These are phyloP conservation scores for Babyrousa celebensis DNA, from an alignment of 2,797 vertebrate species.

Conservation along the genomic window DNA sequence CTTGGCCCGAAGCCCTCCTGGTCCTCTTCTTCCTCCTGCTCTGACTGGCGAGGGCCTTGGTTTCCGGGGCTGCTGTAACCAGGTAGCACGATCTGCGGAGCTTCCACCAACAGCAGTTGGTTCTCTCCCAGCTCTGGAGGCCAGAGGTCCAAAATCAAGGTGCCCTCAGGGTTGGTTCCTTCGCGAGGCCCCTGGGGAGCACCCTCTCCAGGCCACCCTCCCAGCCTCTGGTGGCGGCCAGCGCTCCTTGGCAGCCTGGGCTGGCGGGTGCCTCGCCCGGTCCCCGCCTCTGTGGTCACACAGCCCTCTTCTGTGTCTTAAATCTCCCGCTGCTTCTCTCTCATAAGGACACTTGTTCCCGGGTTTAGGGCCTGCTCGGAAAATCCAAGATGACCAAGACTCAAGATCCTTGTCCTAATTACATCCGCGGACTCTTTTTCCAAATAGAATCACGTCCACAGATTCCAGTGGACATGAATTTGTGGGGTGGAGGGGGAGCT, in stretches of 20 bases:
- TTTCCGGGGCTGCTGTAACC: not conserved
- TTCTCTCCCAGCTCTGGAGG: not conserved
- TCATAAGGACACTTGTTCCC: not conserved
- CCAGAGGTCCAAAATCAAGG: not conserved
- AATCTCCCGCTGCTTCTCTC: not conserved
- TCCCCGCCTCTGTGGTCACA: not conserved
- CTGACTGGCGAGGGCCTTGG: not conserved
- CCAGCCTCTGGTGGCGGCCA: not conserved
- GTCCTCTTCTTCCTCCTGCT: not conserved
- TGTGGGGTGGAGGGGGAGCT: not conserved
- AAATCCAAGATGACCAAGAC: not conserved
- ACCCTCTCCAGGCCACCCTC: not conserved
- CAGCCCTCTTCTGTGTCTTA: not conserved
- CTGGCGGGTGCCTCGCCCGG: rapidly evolving
- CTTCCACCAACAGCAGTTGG: rapidly evolving
- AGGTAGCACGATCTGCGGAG: rapidly evolving
- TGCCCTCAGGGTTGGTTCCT: not conserved
- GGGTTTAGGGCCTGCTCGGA: too few relatives aligned
- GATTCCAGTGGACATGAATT: not conserved
- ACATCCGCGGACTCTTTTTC: not conserved
- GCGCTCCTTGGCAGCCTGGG: not conserved
- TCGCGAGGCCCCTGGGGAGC: not conserved
- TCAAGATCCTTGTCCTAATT: not conserved
- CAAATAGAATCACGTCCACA: not conserved
- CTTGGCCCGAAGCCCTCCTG: not conserved